Conservation (phyloP, 1,140 invertebrate species). For the Hylyphantes graminicola region DNA sequence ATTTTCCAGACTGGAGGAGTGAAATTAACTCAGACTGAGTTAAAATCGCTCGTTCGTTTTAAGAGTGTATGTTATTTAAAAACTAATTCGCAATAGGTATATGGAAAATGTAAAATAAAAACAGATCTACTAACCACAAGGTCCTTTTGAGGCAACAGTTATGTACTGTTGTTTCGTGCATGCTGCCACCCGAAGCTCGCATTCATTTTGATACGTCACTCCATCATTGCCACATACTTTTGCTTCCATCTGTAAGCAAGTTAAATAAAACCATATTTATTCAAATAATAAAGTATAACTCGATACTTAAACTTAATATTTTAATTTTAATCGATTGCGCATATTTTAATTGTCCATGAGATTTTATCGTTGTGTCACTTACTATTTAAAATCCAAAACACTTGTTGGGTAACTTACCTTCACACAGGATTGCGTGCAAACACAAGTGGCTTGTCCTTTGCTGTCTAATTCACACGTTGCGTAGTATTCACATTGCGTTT, state of each 20-base stretch:
- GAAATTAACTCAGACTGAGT: too few species aligned
- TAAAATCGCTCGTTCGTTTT: too few species aligned
- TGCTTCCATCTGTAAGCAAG: conserved; percentile 48
- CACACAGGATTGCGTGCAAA: conserved; percentile 81
- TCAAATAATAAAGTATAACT: too few species aligned
- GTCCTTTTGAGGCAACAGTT: conserved; percentile 79
- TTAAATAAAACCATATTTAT: background rate
- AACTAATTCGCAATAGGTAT: too few species aligned
- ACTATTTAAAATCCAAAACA: too few species aligned
- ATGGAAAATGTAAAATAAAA: too few species aligned
- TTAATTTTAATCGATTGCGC: too few species aligned
- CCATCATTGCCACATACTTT: conserved; percentile 85
- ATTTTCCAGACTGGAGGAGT: too few species aligned
- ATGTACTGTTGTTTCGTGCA: conserved; percentile 81
- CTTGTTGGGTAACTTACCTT: conserved; percentile 79
- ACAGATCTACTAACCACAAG: conserved; percentile 79
- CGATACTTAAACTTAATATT: too few species aligned
- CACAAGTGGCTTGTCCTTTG: conserved; percentile 78
- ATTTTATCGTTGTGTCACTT: background rate
- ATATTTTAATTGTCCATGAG: background rate
- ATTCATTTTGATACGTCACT: conserved; percentile 85
- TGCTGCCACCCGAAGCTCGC: conserved; percentile 82
- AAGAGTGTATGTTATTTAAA: too few species aligned
- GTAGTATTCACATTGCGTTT: conserved; percentile 86
- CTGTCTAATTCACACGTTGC: conserved; percentile 82